Evolutionary conservation across 2,113 vertebrate genomes (phyloP).

Genomic region (Aphyosemion australe): DNA sequence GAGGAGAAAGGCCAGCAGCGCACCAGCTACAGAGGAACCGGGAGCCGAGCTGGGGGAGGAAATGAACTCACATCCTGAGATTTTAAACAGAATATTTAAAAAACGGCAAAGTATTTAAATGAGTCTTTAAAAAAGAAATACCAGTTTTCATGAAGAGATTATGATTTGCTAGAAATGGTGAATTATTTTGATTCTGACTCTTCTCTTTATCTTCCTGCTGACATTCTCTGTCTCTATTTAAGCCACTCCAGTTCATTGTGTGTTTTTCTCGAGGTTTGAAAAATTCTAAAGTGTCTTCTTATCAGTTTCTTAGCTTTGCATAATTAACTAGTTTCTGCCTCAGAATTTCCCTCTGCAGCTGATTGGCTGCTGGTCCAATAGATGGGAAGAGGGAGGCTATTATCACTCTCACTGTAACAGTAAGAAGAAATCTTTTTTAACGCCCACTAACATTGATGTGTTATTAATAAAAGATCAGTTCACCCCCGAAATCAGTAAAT

Average conservation of each 20-base stretch:
- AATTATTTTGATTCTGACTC: background rate
- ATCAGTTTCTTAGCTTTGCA: conserved; percentile 73
- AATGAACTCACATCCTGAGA: conserved; percentile 27
- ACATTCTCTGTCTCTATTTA: conserved; percentile 24
- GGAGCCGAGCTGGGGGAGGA: conserved; percentile 34
- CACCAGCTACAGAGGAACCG: conserved; percentile 50
- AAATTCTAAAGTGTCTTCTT: conserved; percentile 41
- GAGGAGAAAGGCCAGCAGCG: conserved; percentile 68
- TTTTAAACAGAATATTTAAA: conserved; percentile 2
- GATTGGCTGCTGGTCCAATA: conserved; percentile 25
- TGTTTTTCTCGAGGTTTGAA: conserved; percentile 40
- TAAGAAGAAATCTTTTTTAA: conserved; percentile 30
- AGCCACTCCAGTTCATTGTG: background rate
- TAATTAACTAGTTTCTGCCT: conserved; percentile 63
- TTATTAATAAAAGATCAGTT: conserved; percentile 1
- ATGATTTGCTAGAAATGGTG: conserved; percentile 14
- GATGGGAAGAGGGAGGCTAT: conserved; percentile 17
- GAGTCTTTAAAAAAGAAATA: background rate
- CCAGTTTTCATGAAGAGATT: background rate
- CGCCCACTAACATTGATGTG: background rate
- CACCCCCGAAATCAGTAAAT: background rate
- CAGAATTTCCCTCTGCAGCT: conserved; percentile 34
- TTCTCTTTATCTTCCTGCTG: background rate
- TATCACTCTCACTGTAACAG: conserved; percentile 30
- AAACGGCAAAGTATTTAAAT: background rate